Conservation (phyloP, 2,888 invertebrate genomes). For the Volucella inflata region DNA sequence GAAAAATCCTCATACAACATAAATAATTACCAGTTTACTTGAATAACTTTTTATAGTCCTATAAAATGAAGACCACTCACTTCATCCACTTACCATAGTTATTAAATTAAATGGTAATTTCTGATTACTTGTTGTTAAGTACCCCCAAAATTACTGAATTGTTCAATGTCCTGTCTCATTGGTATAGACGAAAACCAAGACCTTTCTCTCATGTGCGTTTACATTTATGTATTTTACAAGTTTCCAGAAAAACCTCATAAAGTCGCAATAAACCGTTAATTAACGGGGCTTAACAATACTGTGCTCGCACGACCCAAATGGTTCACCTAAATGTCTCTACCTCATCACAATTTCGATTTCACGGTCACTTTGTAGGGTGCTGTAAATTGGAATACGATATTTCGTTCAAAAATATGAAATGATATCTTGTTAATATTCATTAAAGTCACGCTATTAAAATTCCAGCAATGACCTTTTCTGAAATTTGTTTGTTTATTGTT, state of each 20-base stretch:
- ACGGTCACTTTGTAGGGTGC: slow-evolving; percentile 5
- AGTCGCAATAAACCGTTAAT: slow-evolving; percentile 26
- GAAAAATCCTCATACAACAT: not conserved
- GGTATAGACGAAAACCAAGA: not conserved
- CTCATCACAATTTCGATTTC: slow-evolving; percentile 8
- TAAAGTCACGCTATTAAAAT: slow-evolving; percentile 19
- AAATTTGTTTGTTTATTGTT: slow-evolving; percentile 33
- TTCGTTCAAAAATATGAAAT: slow-evolving; percentile 20
- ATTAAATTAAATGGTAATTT: slow-evolving; percentile 25
- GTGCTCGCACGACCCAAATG: slow-evolving; percentile 25
- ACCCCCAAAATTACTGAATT: not conserved
- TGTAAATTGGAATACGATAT: slow-evolving; percentile 14
- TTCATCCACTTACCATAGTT: not conserved
- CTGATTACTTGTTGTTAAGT: not conserved
- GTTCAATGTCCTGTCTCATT: not conserved
- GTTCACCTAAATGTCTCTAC: slow-evolving; percentile 7
- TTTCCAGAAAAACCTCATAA: slow-evolving; percentile 5
- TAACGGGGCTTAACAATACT: slow-evolving; percentile 15
- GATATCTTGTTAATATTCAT: slow-evolving; percentile 43
- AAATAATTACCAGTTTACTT: not conserved
- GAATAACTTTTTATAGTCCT: not conserved
- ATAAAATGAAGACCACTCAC: not conserved
- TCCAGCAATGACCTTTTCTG: not conserved
- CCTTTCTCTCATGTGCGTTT: not conserved
- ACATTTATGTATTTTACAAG: not conserved